A percentile compares a stretch with the other conserved stretches of the same genome.
These are phyloP conservation scores for Aradus depressus DNA, from an alignment of 2,888 invertebrate species.

Conservation along the genomic window DNA sequence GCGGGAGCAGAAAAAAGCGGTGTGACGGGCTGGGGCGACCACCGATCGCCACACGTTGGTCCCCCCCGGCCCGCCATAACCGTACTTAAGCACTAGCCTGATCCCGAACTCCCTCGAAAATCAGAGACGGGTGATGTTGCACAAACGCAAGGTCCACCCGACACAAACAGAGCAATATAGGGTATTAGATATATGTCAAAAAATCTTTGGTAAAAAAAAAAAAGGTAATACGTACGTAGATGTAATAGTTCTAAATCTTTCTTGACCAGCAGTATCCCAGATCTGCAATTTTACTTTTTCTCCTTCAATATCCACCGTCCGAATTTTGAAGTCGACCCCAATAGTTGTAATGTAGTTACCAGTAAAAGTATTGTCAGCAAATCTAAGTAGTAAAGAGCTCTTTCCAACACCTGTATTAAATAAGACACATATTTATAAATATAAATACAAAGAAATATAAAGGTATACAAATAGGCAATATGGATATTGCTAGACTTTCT, in stretches of 20 bases:
- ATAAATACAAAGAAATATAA: not conserved
- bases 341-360: slow-evolving; percentile 98
- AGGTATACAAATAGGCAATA: not conserved
- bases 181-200: too few species aligned
- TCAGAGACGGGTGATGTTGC: too few species aligned
- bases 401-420: slow-evolving; percentile 83
- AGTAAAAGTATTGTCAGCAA: slow-evolving; percentile 97
- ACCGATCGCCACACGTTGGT: too few species aligned
- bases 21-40: too few species aligned
- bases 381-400: slow-evolving; percentile 88
- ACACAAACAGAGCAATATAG: too few species aligned
- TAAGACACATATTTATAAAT: slow-evolving; percentile 1
- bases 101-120: too few species aligned
- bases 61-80: too few species aligned
- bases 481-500: too few species aligned
- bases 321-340: slow-evolving; percentile 99
- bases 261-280: slow-evolving; percentile 98
- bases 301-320: slow-evolving; percentile 85
- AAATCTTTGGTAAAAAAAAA: too few species aligned
- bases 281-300: slow-evolving; percentile 89
- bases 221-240: slow-evolving; percentile 58
- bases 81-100: too few species aligned
- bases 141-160: too few species aligned
- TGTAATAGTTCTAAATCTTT: slow-evolving; percentile 94
- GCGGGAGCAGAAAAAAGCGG: too few species aligned